Evolutionary conservation across 1,140 invertebrate species (phyloP), one percentile per base, ranked within the genome.

Genomic region (Drosophila lini): DNA sequence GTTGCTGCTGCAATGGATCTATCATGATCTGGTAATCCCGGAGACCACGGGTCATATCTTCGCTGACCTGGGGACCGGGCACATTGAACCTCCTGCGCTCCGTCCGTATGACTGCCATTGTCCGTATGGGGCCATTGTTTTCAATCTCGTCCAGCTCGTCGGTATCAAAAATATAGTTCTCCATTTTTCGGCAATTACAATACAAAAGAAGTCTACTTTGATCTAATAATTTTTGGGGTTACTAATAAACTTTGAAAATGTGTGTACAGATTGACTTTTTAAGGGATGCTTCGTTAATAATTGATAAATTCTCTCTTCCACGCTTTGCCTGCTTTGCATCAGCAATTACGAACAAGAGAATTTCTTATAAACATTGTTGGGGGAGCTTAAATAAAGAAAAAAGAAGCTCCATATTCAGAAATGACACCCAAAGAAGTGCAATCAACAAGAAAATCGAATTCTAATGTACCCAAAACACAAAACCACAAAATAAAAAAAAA

Each of bases 391-490:
- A n/a, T 5, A 19, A 34, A 19, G 11, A 15, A 19, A 19, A 7
- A 19, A 1, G 6, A 47, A 25, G 22, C 25, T 4, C 25, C 8
- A 5, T 11, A 5, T 48, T 48, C 25, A 3, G 16, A 11, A 15
- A 36, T 53, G 50, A 36, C 32, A 53, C 32, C 32, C 16, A 36
- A 5, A 19, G 3, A 15, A 22, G 7, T 9, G 16, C 32, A 53
- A 44, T 22, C 32, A 22, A 53, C 32, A 25, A 6, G 34, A 38
- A 55, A 55, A 55, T 38, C 52, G 52, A 55, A 22, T 55, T 38
- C 32, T 55, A n/a, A 55, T 55, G 52, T 38, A n/a, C 19, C 19
- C 52, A 3, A 36, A 36, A 36, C 15, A 22, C 2, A 32, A 32
- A 59, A 59, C 48, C 22, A 36, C 22, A 45, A 11, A 44, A 5